Conservation (phyloP, 2,888 invertebrate genomes). For the Myopa tessellatipennis region DNA sequence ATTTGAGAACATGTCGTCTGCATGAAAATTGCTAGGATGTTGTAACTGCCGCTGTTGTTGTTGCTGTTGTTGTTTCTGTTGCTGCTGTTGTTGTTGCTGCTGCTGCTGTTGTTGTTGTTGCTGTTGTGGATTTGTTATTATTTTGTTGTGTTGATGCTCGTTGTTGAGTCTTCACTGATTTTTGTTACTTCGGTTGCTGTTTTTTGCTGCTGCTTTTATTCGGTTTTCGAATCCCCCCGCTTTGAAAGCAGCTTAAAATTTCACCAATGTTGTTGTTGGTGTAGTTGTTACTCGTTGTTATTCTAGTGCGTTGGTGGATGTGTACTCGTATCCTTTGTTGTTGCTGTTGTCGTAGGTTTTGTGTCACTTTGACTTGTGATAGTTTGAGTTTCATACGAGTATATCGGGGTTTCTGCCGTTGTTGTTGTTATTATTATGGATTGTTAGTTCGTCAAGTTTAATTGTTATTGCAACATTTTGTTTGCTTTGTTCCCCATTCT, state of each 20-base stretch:
- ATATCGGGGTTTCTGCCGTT: background rate
- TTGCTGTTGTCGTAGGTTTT: background rate
- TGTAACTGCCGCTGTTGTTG: background rate
- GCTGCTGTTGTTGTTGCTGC: background rate
- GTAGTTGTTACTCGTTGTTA: background rate
- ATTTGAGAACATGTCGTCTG: slow-evolving; percentile 55
- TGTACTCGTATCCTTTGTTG: background rate
- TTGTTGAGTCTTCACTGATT: background rate
- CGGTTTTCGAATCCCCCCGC: background rate
- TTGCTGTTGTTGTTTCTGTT: background rate
- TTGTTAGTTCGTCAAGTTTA: slow-evolving; percentile 39
- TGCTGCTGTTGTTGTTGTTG: slow-evolving; percentile 15
- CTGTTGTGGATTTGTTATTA: background rate
- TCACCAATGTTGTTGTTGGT: background rate
- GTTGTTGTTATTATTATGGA: slow-evolving; percentile 29
- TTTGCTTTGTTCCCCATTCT: background rate
- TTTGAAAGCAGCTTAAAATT: background rate
- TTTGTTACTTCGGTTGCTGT: background rate
- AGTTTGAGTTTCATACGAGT: background rate
- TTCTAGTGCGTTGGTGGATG: background rate
- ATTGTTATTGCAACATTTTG: slow-evolving; percentile 32
- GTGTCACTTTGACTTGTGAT: background rate
- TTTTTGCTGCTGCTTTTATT: background rate
- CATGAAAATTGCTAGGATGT: slow-evolving; percentile 1
- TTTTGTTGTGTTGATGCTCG: slow-evolving; percentile 11